Evolutionary conservation across 2,797 vertebrate genomes (phyloP), one percentile per base, ranked within the genome.

Genomic region (Pseudopleuronectes americanus): DNA sequence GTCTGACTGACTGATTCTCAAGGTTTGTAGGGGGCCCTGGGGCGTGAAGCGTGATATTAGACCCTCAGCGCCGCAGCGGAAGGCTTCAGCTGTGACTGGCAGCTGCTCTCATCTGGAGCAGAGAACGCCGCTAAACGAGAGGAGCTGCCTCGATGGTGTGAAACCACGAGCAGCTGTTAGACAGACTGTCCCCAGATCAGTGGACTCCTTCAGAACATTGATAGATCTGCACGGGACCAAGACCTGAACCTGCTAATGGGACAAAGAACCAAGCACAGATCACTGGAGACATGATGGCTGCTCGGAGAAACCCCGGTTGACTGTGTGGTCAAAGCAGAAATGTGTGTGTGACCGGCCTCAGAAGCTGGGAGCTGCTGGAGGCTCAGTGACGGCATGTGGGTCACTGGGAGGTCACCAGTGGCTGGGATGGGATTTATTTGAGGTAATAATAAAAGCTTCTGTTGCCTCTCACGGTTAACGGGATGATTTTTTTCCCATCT

Each of bases 1-100:
- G 71, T 65, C 77, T 83, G 85, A 81, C 77, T 83, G 85, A 81
- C 64, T 68, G 79, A 66, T 43, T 80, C 45, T 45, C 58, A 26
- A 70, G 77, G 66, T 79, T 74, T 59, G 12, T 41, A 24, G 57
- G 17, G 17, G 19, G 57, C 57, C 36, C 13, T 2, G 22, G 57
- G 4, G 57, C 57, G 41, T 14, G 43, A 61, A 49, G 59, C 26
- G 59, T 49, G 45, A 60, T 60, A 47, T 31, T 61, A n/a, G 43
- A 58, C 56, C 56, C 36, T 58, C 3, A 23, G 56, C 56, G 41
- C 16, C 33, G 19, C 33, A 23, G 33, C 36, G 36, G 56, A 13
- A 17, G 33, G 33, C 31, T 21, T 22, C 19, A 9, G 56, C 56
- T 38, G 5, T 41, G 55, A 57, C 19, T 57, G 31, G n/a, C 31